Conservation (phyloP, 2,113 vertebrate species). For the Pungitius pungitius region DNA sequence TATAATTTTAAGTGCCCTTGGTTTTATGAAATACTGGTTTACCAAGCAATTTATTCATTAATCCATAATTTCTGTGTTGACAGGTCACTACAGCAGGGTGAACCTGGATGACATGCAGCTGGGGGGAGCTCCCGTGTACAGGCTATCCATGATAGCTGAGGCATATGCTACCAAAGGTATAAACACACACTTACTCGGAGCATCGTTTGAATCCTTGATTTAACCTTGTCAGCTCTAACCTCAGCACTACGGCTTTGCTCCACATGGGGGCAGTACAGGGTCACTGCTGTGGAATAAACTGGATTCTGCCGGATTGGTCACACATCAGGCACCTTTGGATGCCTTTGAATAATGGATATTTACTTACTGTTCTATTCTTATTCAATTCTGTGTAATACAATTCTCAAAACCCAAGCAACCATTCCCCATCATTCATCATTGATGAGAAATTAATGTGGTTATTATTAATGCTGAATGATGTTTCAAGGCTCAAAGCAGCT, state of each 20-base stretch:
- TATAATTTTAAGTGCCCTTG: neutral
- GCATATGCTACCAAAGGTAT: conserved; percentile 94
- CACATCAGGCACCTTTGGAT: neutral
- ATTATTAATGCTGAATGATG: neutral
- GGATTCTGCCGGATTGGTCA: neutral
- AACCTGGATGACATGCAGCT: conserved; percentile 91
- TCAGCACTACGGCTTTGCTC: conserved; percentile 31
- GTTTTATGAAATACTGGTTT: neutral
- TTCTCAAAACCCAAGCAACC: neutral
- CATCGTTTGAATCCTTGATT: neutral
- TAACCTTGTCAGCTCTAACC: neutral
- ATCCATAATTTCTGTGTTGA: conserved; percentile 13
- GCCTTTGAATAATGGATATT: neutral
- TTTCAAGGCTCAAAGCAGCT: neutral
- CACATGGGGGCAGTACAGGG: conserved; percentile 55
- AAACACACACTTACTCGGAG: neutral
- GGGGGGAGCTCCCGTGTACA: conserved; percentile 86
- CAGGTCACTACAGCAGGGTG: conserved; percentile 85
- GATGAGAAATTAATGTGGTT: neutral
- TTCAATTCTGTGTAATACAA: neutral
- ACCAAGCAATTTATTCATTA: rapidly evolving
- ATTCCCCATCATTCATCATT: neutral
- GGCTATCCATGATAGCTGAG: conserved; percentile 93
- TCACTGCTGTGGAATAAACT: neutral
- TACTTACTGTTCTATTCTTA: neutral